phyloP scores from a whole-genome alignment of 1,140 invertebrate species.

The Wiebesia pumilae region DNA sequence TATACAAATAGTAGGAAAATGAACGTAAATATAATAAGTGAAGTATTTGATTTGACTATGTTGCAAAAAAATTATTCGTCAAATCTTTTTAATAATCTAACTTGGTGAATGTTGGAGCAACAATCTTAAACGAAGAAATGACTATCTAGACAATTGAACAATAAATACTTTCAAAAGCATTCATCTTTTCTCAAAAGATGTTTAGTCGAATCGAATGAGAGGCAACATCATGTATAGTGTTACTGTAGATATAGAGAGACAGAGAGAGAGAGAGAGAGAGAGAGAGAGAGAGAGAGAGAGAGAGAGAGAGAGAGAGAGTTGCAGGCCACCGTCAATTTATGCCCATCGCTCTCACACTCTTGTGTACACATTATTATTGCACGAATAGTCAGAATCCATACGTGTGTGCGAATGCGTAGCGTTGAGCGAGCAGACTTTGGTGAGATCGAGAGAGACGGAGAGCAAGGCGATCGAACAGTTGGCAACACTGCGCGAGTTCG shows the following conservation, averaged over 20 bases:
- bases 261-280: background rate
- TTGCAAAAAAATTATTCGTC: no score
- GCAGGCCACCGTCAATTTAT: constrained; percentile 12
- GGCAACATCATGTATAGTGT: background rate
- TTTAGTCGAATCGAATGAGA: background rate
- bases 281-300: background rate
- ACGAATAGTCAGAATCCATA: background rate
- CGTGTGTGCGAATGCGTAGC: background rate
- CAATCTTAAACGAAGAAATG: no score
- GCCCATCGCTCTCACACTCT: constrained; percentile 3
- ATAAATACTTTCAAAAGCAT: background rate
- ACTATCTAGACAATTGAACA: background rate
- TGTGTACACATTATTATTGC: background rate
- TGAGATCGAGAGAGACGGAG: background rate
- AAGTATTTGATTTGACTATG: no score
- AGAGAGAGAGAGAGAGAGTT: background rate
- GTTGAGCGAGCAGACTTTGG: background rate
- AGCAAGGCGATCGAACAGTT: constrained; percentile 50
- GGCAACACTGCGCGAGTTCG: constrained; percentile 59
- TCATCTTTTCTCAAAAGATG: background rate
- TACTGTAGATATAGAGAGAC: background rate
- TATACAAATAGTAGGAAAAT: background rate
- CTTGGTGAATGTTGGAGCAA: no score
- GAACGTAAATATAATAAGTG: background rate
- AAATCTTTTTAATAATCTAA: no score